Conservation (phyloP, 2,888 invertebrate species). For the Ophion costatus region DNA sequence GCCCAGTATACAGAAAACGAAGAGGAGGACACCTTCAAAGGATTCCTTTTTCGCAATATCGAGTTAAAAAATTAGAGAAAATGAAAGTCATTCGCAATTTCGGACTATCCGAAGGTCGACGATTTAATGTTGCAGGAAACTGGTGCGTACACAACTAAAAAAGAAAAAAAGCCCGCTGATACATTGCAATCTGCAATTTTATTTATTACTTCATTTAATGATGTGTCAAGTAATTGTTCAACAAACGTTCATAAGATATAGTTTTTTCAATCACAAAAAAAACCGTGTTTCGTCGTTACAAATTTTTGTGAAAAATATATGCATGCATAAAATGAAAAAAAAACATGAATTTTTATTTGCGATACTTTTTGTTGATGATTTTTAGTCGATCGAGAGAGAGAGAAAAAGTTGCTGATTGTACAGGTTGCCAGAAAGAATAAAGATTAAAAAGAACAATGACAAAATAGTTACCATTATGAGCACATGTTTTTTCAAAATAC, state of each 20-base stretch:
- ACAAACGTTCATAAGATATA: too few species aligned
- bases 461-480: not conserved
- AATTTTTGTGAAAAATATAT: not conserved
- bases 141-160: not conserved
- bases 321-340: not conserved
- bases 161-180: not conserved
- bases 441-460: not conserved
- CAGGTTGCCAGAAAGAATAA: too few species aligned
- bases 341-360: not conserved
- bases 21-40: not conserved
- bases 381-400: too few species aligned
- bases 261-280: too few species aligned
- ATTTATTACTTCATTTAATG: too few species aligned
- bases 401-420: too few species aligned
- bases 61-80: not conserved
- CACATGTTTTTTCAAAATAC: not conserved
- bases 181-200: not conserved
- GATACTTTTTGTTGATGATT: not conserved
- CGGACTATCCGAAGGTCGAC: not conserved
- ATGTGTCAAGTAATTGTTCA: too few species aligned
- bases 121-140: not conserved
- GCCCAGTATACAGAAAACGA: not conserved
- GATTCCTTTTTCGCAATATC: not conserved
- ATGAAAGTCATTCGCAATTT: not conserved
- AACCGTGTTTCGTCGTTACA: not conserved